Evolutionary conservation across 2,797 vertebrate species (phyloP).

Genomic region (Carcharodon carcharias): DNA sequence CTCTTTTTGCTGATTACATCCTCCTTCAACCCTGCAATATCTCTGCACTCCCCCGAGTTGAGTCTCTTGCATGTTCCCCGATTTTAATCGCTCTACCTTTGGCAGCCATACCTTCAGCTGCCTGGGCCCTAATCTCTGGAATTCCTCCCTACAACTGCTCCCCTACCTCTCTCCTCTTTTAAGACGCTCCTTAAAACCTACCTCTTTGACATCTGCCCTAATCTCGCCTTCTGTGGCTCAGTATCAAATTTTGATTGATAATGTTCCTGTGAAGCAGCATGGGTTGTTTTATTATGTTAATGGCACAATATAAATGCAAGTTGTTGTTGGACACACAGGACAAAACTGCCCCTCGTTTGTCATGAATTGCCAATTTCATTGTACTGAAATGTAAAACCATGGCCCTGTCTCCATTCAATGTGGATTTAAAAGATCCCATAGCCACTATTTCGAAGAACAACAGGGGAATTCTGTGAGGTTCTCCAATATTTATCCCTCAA

Average conservation of each 20-base stretch:
- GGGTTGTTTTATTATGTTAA: background rate
- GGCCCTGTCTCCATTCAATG: background rate
- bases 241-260: background rate
- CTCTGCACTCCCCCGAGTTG: background rate
- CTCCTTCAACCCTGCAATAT: background rate
- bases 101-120: no score
- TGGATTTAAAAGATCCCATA: background rate
- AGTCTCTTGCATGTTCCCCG: no score
- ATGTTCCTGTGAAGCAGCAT: background rate
- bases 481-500: background rate
- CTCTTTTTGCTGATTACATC: background rate
- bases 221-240: background rate
- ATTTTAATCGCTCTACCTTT: no score
- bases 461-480: background rate
- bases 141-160: no score
- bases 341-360: no score
- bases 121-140: no score
- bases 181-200: no score
- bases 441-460: background rate
- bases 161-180: no score
- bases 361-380: background rate
- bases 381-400: background rate
- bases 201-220: background rate
- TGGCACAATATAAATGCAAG: background rate
- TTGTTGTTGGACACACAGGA: background rate